Evolutionary conservation across 2,113 vertebrate species (phyloP).

Genomic region (Sciurus niger): DNA sequence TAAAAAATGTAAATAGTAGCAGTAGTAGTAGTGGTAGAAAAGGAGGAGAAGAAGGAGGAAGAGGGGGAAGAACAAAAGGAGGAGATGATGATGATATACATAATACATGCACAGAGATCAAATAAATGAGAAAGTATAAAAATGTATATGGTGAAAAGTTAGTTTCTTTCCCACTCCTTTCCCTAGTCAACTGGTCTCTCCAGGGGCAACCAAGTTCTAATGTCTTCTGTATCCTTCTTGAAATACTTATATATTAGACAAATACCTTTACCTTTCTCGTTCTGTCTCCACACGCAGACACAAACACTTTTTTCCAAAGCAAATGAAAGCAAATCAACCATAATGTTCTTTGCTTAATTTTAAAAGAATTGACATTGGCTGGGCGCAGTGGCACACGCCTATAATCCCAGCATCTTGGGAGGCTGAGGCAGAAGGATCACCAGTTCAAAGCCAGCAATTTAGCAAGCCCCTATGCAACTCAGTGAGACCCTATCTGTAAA

Average conservation of each 20-base stretch:
- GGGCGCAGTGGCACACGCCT: too few species aligned
- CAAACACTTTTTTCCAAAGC: constrained; percentile 4
- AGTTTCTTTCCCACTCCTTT: not conserved
- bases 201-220: not conserved
- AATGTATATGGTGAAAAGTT: not conserved
- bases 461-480: too few species aligned
- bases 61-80: not conserved
- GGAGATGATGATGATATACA: not conserved
- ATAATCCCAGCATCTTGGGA: too few species aligned
- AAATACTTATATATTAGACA: not conserved
- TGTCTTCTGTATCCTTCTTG: not conserved
- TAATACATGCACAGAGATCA: not conserved
- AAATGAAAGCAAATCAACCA: constrained; percentile 42
- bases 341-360: constrained; percentile 28
- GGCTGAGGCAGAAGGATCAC: too few species aligned
- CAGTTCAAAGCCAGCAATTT: too few species aligned
- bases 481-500: too few species aligned
- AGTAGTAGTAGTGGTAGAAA: not conserved
- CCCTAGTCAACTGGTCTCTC: not conserved
- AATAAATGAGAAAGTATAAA: not conserved
- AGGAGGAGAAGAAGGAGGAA: not conserved
- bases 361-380: not conserved
- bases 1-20: constrained; percentile 18
- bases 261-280: not conserved
- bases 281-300: not conserved